A percentile compares a stretch with the other conserved stretches of the same genome.
These are phyloP conservation scores for Acronicta aceris DNA, from an alignment of 2,888 invertebrate species.

Conservation along the genomic window DNA sequence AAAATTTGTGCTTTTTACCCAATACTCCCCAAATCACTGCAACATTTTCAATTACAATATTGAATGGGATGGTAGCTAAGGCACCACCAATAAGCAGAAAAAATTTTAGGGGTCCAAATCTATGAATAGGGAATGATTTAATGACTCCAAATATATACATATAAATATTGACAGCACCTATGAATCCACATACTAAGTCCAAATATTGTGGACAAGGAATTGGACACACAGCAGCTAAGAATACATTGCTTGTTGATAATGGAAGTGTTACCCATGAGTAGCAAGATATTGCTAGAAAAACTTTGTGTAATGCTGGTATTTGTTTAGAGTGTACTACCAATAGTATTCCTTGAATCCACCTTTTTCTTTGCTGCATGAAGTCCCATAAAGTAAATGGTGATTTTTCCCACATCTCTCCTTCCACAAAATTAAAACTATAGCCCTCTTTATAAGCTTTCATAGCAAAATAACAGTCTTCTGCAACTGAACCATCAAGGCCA, in stretches of 20 bases:
- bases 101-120: slow-evolving; percentile 94
- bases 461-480: slow-evolving; percentile 99
- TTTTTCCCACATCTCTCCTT: slow-evolving; percentile 99
- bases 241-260: slow-evolving; percentile 96
- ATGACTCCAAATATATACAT: slow-evolving; percentile 99
- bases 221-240: slow-evolving; percentile 95
- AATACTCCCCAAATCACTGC: slow-evolving; percentile 98
- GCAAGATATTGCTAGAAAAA: slow-evolving; percentile 95
- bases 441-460: slow-evolving; percentile 98
- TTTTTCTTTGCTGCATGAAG: slow-evolving; percentile 98
- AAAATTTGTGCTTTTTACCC: slow-evolving; percentile 98
- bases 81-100: slow-evolving; percentile 95
- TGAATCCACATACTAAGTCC: slow-evolving; percentile 96
- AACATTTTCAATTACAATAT: slow-evolving; percentile 97
- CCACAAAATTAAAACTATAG: slow-evolving; percentile 97
- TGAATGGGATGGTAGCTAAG: slow-evolving; percentile 96
- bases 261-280: slow-evolving; percentile 99
- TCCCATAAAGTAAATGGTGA: slow-evolving; percentile 98
- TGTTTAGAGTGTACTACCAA: slow-evolving; percentile 96
- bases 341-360: slow-evolving; percentile 98
- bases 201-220: slow-evolving; percentile 95
- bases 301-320: slow-evolving; percentile 94
- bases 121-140: slow-evolving; percentile 97
- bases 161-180: slow-evolving; percentile 98
- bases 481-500: slow-evolving; percentile 98